A percentile compares a stretch with the other conserved stretches of the same genome.
Conservation (phyloP, 2,113 vertebrate species). For the Pipa parva region DNA sequence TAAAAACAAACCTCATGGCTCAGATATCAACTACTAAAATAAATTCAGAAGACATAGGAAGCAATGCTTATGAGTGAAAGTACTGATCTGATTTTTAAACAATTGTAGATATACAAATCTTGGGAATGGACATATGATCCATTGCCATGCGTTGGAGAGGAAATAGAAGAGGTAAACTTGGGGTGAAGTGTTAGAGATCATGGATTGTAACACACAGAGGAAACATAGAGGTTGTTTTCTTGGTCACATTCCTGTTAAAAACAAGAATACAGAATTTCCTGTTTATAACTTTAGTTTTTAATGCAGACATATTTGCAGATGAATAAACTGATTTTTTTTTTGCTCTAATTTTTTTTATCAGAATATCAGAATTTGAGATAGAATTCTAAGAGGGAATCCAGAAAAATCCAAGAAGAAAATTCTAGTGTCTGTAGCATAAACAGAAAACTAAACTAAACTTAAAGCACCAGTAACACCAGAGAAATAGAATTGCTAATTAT, state of each 20-base stretch:
- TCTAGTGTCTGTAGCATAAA: too few relatives aligned
- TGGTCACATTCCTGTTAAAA: conserved; percentile 28
- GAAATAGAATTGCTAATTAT: too few relatives aligned
- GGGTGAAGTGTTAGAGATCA: conserved; percentile 49
- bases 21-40: conserved; percentile 70
- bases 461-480: too few relatives aligned
- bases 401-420: too few relatives aligned
- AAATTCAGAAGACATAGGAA: conserved; percentile 67
- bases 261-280: conserved; percentile 43
- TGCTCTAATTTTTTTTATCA: too few relatives aligned
- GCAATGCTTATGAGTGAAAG: conserved; percentile 60
- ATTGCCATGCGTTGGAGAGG: conserved; percentile 56
- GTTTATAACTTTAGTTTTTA: conserved; percentile 25
- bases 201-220: conserved; percentile 43
- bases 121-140: conserved; percentile 62
- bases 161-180: conserved; percentile 53
- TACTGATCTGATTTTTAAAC: conserved; percentile 62
- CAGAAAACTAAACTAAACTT: too few relatives aligned
- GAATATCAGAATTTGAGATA: too few relatives aligned
- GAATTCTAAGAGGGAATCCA: too few relatives aligned
- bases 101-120: conserved; percentile 60
- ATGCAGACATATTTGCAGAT: conserved; percentile 13
- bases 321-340: conserved; percentile 16
- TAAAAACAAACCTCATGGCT: conserved; percentile 65
- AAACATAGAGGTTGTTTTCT: conserved; percentile 28